Evolutionary conservation across 2,888 invertebrate genomes (phyloP).

Genomic region (Drosophila yooni): DNA sequence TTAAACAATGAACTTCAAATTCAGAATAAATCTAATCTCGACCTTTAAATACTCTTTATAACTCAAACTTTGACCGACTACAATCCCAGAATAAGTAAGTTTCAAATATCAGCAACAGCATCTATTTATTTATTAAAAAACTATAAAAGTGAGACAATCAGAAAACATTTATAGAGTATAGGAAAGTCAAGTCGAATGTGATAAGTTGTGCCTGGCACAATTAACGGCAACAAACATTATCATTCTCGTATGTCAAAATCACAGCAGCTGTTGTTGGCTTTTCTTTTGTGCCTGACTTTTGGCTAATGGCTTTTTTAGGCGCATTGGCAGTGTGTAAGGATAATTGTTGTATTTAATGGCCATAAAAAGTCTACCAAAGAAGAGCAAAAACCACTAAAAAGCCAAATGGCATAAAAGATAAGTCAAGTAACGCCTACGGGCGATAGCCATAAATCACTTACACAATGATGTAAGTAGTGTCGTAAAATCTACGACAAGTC

Average conservation of each 20-base stretch:
- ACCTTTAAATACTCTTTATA: conserved; percentile 11
- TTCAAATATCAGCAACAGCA: neutral
- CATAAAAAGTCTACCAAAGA: conserved; percentile 5
- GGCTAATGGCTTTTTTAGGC: conserved; percentile 50
- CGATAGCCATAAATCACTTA: conserved; percentile 51
- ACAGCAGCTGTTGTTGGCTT: conserved; percentile 56
- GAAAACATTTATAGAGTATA: conserved; percentile 6
- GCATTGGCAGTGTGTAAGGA: conserved; percentile 30
- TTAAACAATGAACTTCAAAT: conserved; percentile 36
- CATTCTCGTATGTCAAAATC: conserved; percentile 71
- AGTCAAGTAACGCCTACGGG: conserved; percentile 26
- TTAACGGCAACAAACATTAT: conserved; percentile 41
- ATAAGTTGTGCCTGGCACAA: conserved; percentile 31
- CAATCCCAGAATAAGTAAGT: neutral
- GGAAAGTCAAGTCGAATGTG: conserved; percentile 24
- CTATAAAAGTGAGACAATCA: neutral
- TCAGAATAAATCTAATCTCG: neutral
- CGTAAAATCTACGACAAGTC: conserved; percentile 62
- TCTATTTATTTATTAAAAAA: neutral
- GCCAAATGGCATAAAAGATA: conserved; percentile 31
- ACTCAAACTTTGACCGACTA: neutral
- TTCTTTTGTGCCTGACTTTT: conserved; percentile 27
- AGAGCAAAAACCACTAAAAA: conserved; percentile 41
- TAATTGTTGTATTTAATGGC: conserved; percentile 45
- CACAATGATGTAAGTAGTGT: conserved; percentile 68